Conservation (phyloP, 2,888 invertebrate genomes). For the Heteropelma amictum region DNA sequence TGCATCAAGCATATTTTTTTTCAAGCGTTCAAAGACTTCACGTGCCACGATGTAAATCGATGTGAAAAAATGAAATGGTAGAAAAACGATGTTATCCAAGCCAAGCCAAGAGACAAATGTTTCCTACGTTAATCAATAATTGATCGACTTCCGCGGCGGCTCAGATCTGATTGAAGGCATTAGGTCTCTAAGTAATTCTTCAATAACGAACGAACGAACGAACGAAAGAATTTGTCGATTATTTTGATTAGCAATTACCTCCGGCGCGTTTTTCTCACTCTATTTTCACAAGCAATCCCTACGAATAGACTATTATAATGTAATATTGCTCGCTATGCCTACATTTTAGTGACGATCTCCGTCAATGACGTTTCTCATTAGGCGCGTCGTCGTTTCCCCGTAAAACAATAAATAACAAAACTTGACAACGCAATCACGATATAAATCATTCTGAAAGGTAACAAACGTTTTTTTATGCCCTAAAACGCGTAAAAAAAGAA, state of each 20-base stretch:
- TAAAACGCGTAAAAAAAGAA: background rate
- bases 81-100: conserved; percentile 29
- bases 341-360: too few relatives aligned
- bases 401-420: conserved; percentile 12
- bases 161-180: too few relatives aligned
- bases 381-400: conserved; percentile 9
- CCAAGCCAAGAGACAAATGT: too few relatives aligned
- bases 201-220: background rate
- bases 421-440: conserved; percentile 23
- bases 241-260: conserved; percentile 33
- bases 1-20: conserved; percentile 37
- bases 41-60: conserved; percentile 14
- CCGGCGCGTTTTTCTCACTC: background rate
- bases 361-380: background rate
- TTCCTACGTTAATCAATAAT: too few relatives aligned
- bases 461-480: background rate
- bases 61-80: conserved; percentile 21
- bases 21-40: conserved; percentile 24
- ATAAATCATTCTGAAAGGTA: conserved; percentile 17
- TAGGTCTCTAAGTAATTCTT: too few relatives aligned
- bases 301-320: conserved; percentile 38
- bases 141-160: too few relatives aligned
- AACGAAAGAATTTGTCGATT: conserved; percentile 13
- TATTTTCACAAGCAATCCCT: conserved; percentile 40
- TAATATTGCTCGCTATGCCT: conserved; percentile 53